These are phyloP conservation scores for Natator depressus DNA, from an alignment of 2,113 vertebrate genomes.

Conservation along the genomic window DNA sequence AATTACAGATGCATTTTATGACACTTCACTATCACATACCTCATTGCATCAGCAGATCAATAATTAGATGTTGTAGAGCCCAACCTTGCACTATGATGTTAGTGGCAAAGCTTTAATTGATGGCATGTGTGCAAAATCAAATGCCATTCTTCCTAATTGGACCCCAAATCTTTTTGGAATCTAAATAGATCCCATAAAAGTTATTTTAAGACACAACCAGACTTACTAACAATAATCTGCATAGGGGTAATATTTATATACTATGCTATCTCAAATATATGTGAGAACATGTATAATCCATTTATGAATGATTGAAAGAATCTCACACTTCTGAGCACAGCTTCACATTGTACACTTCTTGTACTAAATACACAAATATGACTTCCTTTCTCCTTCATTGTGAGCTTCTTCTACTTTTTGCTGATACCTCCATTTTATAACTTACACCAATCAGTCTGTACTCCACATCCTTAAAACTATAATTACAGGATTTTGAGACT, in stretches of 20 bases:
- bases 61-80: background rate
- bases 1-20: background rate
- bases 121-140: background rate
- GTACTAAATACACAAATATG: background rate
- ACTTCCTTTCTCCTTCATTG: background rate
- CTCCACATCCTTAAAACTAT: too few relatives aligned
- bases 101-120: too few relatives aligned
- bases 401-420: background rate
- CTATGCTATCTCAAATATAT: background rate
- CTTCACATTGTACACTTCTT: background rate
- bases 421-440: background rate
- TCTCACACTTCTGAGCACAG: rapidly evolving
- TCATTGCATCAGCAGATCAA: background rate
- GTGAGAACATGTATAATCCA: background rate
- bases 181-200: background rate
- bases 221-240: background rate
- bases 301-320: background rate
- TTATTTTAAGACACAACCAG: background rate
- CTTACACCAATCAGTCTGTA: background rate
- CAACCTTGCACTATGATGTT: too few relatives aligned
- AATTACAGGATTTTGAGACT: too few relatives aligned
- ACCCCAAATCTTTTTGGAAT: background rate
- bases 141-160: background rate
- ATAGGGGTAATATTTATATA: background rate
- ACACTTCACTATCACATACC: background rate